Base-by-base conservation (phyloP, 2,113 vertebrate genomes). In the Anoplopoma fimbria region DNA sequence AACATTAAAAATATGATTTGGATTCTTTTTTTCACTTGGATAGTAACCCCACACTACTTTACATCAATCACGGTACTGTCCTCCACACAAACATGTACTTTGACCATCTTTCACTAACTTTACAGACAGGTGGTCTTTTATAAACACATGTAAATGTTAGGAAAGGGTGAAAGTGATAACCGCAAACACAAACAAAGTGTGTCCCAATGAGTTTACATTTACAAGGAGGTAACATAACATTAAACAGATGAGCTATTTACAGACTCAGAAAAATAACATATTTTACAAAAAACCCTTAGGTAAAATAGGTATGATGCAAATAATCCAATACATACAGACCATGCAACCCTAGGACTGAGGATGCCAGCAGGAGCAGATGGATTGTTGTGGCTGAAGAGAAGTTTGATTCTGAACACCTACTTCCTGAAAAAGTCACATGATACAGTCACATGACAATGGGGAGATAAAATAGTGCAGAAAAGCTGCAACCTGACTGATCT, bases 351-450 rank as follows among this genome's bases (percentile, higher is more conserved):
- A 75, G 45, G 31, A 27, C 31, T 1, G 19, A 63, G 9, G 58
- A 75, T 63, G 8, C 0, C 1, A 19, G 58, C 57, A 25, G 58
- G 58, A 49, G 0, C 71, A 33, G 21, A 42, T n/a, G 9, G 38
- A 42, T 73, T 33, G 57, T 17, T 63, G 14, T 67, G 14, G 42
- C 31, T 51, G 45, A 63, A 33, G 3, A n/a, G 15, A 23, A 13
- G 27, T 8, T 62, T 38, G 25, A 19, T 19, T 58, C 19, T 42
- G 27, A 60, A 15, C 12, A 61, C 27, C 15, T 51, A 38, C 33
- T 65, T 65, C 74, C 74, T 53, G 74, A 15, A 38, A 9, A 40
- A 9, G 17, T 55, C 74, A 76, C 61, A 55, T 75, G 72, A 63
- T 29, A 49, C 2, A 6, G 38, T 60, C 70, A 61, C 70, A 6